Base-by-base conservation (phyloP, 2,797 vertebrate species). In the Sylvia borin region DNA sequence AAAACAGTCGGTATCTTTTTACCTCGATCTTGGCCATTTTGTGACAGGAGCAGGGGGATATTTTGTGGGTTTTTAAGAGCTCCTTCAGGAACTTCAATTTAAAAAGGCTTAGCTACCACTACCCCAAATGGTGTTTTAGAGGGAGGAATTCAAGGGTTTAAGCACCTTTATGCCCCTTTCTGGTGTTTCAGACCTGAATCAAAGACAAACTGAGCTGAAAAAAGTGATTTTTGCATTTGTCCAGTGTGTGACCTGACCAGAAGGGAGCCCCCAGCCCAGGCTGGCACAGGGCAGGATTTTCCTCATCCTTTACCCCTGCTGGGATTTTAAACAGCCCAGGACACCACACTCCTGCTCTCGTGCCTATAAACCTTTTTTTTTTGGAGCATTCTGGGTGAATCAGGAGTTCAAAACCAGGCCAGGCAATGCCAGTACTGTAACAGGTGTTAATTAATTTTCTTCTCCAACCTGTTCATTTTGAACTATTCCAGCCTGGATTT, bases 391-490 rank as follows among this genome's bases (percentile, higher is more conserved):
- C 66, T 29, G 40, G 61, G 68, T 27, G 31, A 27, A 62, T 58
- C 60, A 64, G 65, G 25, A 64, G 29, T 17, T 74, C 64, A 45
- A 38, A 51, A 31, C 38, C 31, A 42, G 34, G 38, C 27, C 58
- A 76, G 66, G 60, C 50, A 68, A 83, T 43, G 66, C 47, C 90
- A 91, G 16, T 8, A 10, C 16, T 60, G 19, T 29, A 70, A 75
- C 85, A 93, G 74, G 77, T 65, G 92, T 25, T 78, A 27, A 73
- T 25, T 76, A 27, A 73, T 92, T 95, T 87, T 66, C 62, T 73
- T 79, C 88, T 54, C 89, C 94, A 94, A 2, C 26, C 25, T 64
- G 70, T 82, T 91, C 68, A 32, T 72, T 95, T 58, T 70, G 60
- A 79, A 60, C 79, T 60, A 26, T 72, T 85, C 85, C 75, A 67